Conservation (phyloP, 2,113 vertebrate genomes). For the Rousettus leschenaultii region DNA sequence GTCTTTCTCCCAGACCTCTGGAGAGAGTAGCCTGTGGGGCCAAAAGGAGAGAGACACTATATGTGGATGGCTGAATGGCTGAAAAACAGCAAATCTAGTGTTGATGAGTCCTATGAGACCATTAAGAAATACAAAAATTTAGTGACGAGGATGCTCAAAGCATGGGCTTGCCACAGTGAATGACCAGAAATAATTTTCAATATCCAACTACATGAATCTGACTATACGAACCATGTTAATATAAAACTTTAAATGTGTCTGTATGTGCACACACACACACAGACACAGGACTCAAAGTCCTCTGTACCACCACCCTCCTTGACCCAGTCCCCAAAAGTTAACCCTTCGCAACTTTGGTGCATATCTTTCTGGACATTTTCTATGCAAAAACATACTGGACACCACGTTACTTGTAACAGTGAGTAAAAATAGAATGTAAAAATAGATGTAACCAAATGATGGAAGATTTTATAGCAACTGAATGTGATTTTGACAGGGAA, state of each 20-base stretch:
- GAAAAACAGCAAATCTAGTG: neutral
- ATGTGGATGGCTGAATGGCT: neutral
- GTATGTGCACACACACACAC: accelerated
- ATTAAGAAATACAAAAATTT: neutral
- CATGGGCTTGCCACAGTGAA: neutral
- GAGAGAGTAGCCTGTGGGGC: neutral
- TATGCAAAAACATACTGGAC: neutral
- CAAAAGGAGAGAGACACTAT: neutral
- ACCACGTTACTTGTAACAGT: neutral
- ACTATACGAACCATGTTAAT: neutral
- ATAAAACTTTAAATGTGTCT: neutral
- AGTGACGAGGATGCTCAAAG: neutral
- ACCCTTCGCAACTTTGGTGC: neutral
- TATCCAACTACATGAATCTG: neutral
- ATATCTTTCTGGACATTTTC: neutral
- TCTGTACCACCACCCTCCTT: neutral
- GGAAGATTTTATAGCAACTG: neutral
- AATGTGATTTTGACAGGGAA: neutral
- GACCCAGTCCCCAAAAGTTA: neutral
- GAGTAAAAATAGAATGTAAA: neutral
- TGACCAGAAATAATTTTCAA: neutral
- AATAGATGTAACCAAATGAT: neutral
- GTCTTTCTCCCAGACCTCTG: neutral
- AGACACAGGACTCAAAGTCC: neutral
- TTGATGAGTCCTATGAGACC: neutral